Evolutionary conservation across 2,888 invertebrate genomes (phyloP), one percentile per base, ranked within the genome.

Genomic region (Conomelus anceps): DNA sequence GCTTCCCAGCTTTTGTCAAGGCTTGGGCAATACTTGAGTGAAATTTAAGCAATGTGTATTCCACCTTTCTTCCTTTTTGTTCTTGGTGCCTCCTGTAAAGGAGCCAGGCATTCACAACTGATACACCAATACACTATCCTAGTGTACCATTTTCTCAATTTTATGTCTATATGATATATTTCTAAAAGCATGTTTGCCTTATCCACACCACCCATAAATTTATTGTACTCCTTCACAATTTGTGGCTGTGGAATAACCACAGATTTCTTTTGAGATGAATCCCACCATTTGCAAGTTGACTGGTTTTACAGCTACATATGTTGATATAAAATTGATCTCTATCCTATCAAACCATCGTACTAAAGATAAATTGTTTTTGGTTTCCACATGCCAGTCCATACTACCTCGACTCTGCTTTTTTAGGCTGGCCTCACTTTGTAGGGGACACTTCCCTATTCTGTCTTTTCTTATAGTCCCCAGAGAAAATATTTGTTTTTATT

Each of bases 181-280:
- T 92, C 91, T 23, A 92, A 91, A 29, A 93, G 90, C 89, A 92
- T 91, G 89, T 92, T 92, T 85, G 91, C 91, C 20, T 92, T 89
- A 90, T 93, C 92, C 11, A 92, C 92, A 7, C 92, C 92, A 85
- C 92, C 92, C 91, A 92, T 91, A 34, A 85, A 91, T 89, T 90
- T 91, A 90, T 92, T 92, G 90, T 92, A 92, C 88, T 91, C 91
- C 89, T 89, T 91, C 6, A 92, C 90, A 23, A 91, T 91, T 41
- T 41, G 41, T 41, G 41, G 41, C 17, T 41, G 41, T 41, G 41
- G 41, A 41, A 41, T 41, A 41, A 41, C 17, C 41, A 41, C 41
- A 13, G 41, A 41, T 41, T 41, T 41, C 26, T 26, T 26, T 11
- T 41, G 41, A 41, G 41, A 41, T 41, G 41, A 41, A 41, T 41